These are phyloP conservation scores for Eupeodes latifasciatus DNA, from an alignment of 2,888 invertebrate species.

Conservation along the genomic window DNA sequence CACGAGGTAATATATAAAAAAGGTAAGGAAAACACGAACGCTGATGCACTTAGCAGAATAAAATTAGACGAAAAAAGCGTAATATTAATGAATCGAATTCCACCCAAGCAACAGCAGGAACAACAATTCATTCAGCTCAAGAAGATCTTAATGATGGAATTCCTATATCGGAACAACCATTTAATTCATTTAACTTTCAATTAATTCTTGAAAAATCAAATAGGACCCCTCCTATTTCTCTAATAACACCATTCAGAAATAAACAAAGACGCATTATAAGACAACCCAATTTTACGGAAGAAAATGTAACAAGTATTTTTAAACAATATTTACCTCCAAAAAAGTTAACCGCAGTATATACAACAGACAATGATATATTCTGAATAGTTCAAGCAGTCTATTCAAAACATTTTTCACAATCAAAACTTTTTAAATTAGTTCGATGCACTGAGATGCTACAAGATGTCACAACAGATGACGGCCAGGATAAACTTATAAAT, in stretches of 20 bases:
- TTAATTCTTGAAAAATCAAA: constrained; percentile 25
- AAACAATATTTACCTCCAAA: constrained; percentile 48
- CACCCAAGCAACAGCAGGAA: no score
- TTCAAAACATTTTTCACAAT: no score
- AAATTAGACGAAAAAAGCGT: no score
- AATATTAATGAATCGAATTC: no score
- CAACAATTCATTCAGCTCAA: no score
- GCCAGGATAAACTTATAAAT: constrained; percentile 1
- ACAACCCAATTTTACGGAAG: constrained; percentile 19
- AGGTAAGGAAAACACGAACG: no score
- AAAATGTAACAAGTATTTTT: neutral
- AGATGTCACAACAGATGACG: no score
- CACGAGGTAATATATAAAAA: no score
- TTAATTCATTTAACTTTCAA: constrained; percentile 47
- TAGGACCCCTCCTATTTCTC: constrained; percentile 11
- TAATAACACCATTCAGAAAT: constrained; percentile 46
- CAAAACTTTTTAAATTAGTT: neutral
- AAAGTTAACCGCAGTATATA: constrained; percentile 48
- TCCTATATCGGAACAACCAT: no score
- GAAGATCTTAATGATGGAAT: no score
- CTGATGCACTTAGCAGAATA: no score
- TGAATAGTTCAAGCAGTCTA: constrained; percentile 13
- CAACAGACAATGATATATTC: constrained; percentile 35
- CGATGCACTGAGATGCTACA: neutral
- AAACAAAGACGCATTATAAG: constrained; percentile 47